phyloP scores from a whole-genome alignment of 2,888 invertebrate species.

The Neelides folsomi region DNA sequence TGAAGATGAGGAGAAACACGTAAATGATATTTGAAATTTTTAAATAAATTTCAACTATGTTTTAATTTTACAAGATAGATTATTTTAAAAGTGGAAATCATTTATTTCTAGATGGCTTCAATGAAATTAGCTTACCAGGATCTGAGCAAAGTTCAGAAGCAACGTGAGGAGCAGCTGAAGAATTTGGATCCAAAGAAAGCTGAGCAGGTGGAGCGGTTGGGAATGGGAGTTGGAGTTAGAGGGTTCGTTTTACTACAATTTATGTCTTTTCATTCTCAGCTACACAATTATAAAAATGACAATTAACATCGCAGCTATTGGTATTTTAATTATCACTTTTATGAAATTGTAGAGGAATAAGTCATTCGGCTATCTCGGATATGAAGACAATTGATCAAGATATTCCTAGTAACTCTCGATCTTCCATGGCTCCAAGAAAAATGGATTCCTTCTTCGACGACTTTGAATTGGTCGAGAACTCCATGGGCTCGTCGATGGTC shows the following conservation, averaged over 20 bases:
- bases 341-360: constrained; percentile 46
- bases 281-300: neutral
- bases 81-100: constrained; percentile 12
- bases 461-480: constrained; percentile 32
- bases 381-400: constrained; percentile 88
- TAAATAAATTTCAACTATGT: neutral
- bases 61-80: no score
- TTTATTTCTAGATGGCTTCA: constrained; percentile 36
- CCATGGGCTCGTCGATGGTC: constrained; percentile 5
- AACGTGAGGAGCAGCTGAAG: constrained; percentile 58
- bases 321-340: neutral
- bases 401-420: constrained; percentile 41
- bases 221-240: constrained; percentile 64
- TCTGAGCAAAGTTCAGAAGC: constrained; percentile 49
- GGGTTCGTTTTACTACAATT: constrained; percentile 38
- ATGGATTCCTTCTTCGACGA: constrained; percentile 45
- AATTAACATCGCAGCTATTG: neutral
- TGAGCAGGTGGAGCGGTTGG: constrained; percentile 77
- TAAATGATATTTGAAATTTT: constrained; percentile 32
- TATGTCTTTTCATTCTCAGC: constrained; percentile 6
- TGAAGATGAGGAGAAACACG: constrained; percentile 52
- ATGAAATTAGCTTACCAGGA: constrained; percentile 61
- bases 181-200: constrained; percentile 67
- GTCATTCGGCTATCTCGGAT: constrained; percentile 75
- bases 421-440: constrained; percentile 33